A percentile compares a stretch with the other conserved stretches of the same genome.
phyloP scores from a whole-genome alignment of 2,113 vertebrate species.

The Aleadryas rufinucha region DNA sequence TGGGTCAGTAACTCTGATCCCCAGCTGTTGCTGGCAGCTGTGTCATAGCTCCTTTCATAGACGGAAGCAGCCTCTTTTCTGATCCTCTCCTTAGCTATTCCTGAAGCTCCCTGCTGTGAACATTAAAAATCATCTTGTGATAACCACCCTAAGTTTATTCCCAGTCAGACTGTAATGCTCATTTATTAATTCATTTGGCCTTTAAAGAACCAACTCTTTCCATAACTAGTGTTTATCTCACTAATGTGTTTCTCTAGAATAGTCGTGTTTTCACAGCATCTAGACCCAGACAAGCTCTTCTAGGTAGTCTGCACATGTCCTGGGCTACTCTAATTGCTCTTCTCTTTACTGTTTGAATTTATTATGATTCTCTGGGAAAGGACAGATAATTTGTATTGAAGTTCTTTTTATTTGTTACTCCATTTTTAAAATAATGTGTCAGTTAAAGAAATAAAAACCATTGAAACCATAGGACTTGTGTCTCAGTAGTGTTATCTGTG shows the following conservation, averaged over 20 bases:
- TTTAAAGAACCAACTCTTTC: neutral
- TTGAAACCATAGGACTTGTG: conserved; percentile 77
- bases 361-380: neutral
- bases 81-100: neutral
- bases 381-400: neutral
- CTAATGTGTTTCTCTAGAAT: neutral
- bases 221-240: neutral
- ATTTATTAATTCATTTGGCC: neutral
- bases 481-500: conserved; percentile 68
- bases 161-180: neutral
- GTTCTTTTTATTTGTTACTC: neutral
- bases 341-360: neutral
- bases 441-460: conserved; percentile 76
- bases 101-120: neutral
- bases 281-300: neutral
- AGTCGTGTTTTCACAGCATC: neutral
- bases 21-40: neutral
- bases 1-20: neutral
- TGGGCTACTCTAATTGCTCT: neutral
- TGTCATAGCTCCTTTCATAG: neutral
- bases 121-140: neutral
- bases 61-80: neutral
- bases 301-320: neutral
- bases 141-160: neutral
- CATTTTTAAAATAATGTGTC: conserved; percentile 12